phyloP scores from a whole-genome alignment of 2,113 vertebrate genomes.

The Strigops habroptila region DNA sequence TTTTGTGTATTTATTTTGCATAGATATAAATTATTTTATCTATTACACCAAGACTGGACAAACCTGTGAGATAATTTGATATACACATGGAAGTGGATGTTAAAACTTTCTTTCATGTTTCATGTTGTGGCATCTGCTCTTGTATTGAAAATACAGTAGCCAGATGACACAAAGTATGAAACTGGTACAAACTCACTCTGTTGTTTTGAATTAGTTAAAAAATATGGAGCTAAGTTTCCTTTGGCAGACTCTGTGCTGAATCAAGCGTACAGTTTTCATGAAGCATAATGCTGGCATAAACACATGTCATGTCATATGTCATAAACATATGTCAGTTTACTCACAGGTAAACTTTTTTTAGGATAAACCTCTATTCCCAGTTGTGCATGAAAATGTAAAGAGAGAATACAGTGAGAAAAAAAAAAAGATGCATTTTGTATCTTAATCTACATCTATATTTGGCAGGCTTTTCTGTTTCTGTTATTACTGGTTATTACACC shows the following conservation, averaged over 20 bases:
- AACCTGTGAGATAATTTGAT: neutral
- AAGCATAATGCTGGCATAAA: conserved; percentile 43
- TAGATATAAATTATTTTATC: neutral
- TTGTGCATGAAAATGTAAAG: conserved; percentile 19
- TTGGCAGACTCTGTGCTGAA: conserved; percentile 43
- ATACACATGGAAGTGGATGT: neutral
- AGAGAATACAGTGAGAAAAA: neutral
- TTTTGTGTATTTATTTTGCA: neutral
- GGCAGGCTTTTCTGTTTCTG: neutral
- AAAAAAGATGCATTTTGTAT: neutral
- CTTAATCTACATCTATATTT: neutral
- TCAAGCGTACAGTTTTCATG: conserved; percentile 31
- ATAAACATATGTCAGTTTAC: conserved; percentile 61
- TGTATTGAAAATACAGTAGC: neutral
- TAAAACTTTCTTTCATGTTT: neutral
- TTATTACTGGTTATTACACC: neutral
- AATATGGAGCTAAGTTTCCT: neutral
- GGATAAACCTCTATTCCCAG: conserved; percentile 49
- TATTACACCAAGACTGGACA: neutral
- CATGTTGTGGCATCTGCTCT: neutral
- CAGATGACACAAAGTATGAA: neutral
- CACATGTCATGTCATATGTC: conserved; percentile 51
- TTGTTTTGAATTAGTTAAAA: conserved; percentile 24
- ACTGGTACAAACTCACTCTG: neutral
- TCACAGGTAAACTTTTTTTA: conserved; percentile 59